Evolutionary conservation across 2,888 invertebrate species (phyloP), one percentile per base, ranked within the genome.

Genomic region (Melieria picta): DNA sequence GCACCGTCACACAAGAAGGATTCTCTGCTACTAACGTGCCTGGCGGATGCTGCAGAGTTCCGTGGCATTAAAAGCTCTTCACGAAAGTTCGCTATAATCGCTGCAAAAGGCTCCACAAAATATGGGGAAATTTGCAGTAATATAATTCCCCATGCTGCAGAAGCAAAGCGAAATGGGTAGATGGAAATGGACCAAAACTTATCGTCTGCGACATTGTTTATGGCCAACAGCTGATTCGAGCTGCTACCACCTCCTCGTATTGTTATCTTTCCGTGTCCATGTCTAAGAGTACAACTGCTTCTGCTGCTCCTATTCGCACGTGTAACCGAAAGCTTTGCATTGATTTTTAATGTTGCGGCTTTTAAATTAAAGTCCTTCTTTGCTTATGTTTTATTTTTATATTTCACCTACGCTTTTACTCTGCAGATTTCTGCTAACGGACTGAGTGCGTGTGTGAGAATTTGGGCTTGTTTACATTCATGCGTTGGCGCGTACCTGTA

Each of bases 1-100:
- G 56, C 55, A 82, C 82, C 80, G 80, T 77, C 71, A 77, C 77
- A 78, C 74, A 74, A 78, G 79, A 82, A 80, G 77, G 79, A 77
- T 77, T 72, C 78, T 83, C 83, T 78, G 80, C 82, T 78, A 82
- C 82, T 82, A 79, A 79, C 43, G 65, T 9, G 30, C 56, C 16
- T 69, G 50, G 61, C 62, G 66, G 75, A 75, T 75, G 75, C 75
- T 73, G 71, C 11, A 56, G 71, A 50, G 72, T 73, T 72, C 69
- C 71, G 61, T 67, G 43, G 64, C 58, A 48, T 6, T 45, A 5
- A 57, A 57, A 47, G 47, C 13, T 42, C 47, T 47, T 42, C 58
- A 42, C 48, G 66, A 46, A 42, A 58, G 66, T 50, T 58, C 45
- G 7, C 11, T 56, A 30, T 16, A 7, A 56, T 9, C 6, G 56